Evolutionary conservation across 2,888 invertebrate species (phyloP).

Genomic region (Dyspetes luteomarginatus): DNA sequence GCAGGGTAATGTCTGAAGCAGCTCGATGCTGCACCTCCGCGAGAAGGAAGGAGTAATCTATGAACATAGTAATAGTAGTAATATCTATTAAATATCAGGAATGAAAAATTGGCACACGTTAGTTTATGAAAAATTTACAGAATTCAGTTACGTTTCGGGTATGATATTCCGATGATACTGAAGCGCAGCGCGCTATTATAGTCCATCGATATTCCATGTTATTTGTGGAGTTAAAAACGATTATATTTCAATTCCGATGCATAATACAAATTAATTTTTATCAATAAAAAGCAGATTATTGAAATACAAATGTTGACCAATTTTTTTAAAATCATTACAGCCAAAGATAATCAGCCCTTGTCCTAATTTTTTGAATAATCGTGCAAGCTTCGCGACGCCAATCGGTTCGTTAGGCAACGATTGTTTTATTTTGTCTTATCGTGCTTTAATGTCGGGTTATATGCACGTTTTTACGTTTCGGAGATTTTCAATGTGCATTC

Average conservation of each 20-base stretch:
- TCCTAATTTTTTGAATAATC: too few species aligned
- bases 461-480: too few species aligned
- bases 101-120: constrained; percentile 39
- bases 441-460: too few species aligned
- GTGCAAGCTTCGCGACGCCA: too few species aligned
- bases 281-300: background rate
- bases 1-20: constrained; percentile 63
- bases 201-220: background rate
- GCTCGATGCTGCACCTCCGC: constrained; percentile 65
- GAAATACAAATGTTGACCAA: too few species aligned
- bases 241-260: background rate
- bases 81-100: constrained; percentile 56
- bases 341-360: too few species aligned
- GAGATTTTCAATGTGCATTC: too few species aligned
- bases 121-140: background rate
- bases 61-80: constrained; percentile 62
- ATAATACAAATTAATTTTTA: background rate
- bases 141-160: background rate
- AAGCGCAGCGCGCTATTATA: background rate
- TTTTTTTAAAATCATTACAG: too few species aligned
- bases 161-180: background rate
- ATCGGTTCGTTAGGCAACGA: too few species aligned
- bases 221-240: background rate
- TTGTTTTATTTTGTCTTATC: too few species aligned
- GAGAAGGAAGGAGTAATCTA: constrained; percentile 66